Conservation (phyloP, 2,888 invertebrate species). For the Volucella zonaria region DNA sequence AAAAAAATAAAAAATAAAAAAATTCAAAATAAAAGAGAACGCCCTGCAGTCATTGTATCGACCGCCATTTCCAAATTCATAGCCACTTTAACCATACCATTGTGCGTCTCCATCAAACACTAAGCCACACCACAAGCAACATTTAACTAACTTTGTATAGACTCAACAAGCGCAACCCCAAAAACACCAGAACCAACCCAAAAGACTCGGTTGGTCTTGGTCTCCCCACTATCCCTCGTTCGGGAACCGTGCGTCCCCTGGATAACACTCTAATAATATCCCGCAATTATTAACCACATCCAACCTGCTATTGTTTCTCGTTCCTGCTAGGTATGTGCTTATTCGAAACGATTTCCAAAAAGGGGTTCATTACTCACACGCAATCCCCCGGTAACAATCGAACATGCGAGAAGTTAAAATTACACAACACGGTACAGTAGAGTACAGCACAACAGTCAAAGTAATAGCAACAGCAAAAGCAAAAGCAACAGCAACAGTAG, state of each 20-base stretch:
- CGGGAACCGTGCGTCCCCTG: conserved; percentile 16
- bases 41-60: conserved; percentile 7
- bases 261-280: conserved; percentile 70
- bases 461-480: not conserved
- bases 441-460: conserved; percentile 19
- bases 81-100: not conserved
- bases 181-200: conserved; percentile 22
- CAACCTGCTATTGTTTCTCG: conserved; percentile 73
- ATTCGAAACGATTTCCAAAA: conserved; percentile 73
- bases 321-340: conserved; percentile 69
- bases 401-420: conserved; percentile 74
- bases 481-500: no score
- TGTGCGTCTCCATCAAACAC: not conserved
- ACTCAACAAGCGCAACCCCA: conserved; percentile 61
- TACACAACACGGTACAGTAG: conserved; percentile 59
- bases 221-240: not conserved
- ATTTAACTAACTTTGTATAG: conserved; percentile 61
- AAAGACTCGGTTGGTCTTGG: not conserved
- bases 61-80: conserved; percentile 37
- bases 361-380: conserved; percentile 74
- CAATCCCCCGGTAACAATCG: conserved; percentile 70
- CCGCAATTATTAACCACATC: conserved; percentile 74
- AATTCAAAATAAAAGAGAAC: no score
- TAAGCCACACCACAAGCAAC: conserved; percentile 40
- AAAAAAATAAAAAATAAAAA: no score